A percentile compares a stretch with the other conserved stretches of the same genome.
Evolutionary conservation across 1,140 invertebrate genomes (phyloP).

Genomic region (Drosophila suzukii): DNA sequence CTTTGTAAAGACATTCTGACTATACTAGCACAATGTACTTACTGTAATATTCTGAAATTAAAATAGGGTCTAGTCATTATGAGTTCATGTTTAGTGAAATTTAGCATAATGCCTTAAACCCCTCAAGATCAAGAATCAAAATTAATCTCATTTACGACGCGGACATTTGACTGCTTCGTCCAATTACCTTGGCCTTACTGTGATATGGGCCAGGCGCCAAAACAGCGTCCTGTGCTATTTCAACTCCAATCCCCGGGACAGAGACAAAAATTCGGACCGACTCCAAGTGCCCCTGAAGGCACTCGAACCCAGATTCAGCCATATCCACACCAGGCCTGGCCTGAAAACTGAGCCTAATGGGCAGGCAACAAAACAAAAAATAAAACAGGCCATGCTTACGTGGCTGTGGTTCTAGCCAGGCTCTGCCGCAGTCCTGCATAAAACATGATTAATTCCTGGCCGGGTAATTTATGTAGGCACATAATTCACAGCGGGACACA

Average conservation of each 20-base stretch:
- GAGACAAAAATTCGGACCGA: slow-evolving; percentile 71
- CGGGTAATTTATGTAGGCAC: slow-evolving; percentile 82
- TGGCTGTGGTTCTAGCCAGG: slow-evolving; percentile 19
- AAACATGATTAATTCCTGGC: slow-evolving; percentile 82
- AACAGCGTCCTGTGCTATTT: slow-evolving; percentile 27
- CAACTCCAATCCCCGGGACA: slow-evolving; percentile 44
- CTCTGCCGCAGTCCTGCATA: slow-evolving; percentile 66
- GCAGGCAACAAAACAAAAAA: slow-evolving; percentile 35
- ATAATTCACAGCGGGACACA: slow-evolving; percentile 82
- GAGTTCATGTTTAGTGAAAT: not conserved
- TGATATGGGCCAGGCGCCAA: slow-evolving; percentile 27
- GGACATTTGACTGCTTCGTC: slow-evolving; percentile 27
- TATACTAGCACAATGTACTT: no score
- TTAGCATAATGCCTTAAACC: no score
- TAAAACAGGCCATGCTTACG: slow-evolving; percentile 19
- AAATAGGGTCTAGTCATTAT: no score
- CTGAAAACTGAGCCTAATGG: slow-evolving; percentile 67
- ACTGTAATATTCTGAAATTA: no score
- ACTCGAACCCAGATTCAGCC: slow-evolving; percentile 7
- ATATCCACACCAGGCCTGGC: slow-evolving; percentile 7
- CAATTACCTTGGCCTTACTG: slow-evolving; percentile 22
- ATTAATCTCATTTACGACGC: slow-evolving; percentile 10
- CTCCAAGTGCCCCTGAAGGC: slow-evolving; percentile 68
- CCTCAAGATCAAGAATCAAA: not conserved
- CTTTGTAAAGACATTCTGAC: no score